A percentile compares a stretch with the other conserved stretches of the same genome.
Conservation (phyloP, 2,113 vertebrate genomes). For the Prionailurus bengalensis region DNA sequence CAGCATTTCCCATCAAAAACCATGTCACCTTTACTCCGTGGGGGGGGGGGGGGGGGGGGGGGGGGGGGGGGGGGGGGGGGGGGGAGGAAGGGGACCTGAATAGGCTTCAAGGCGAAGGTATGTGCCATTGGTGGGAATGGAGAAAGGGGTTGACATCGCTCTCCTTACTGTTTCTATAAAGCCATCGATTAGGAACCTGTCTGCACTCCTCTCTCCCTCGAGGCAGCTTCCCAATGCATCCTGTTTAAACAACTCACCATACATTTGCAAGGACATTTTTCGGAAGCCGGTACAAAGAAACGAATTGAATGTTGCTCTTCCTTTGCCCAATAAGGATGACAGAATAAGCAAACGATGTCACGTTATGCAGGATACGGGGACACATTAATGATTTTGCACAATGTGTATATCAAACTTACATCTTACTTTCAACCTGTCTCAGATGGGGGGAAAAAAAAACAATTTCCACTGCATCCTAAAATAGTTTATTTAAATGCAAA, state of each 20-base stretch:
- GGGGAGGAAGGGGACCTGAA: not conserved
- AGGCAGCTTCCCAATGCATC: not conserved
- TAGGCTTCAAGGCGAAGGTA: not conserved
- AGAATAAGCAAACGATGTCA: not conserved
- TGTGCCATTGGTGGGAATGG: accelerated
- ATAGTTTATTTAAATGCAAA: constrained; percentile 21
- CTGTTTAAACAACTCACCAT: not conserved
- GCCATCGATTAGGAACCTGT: not conserved
- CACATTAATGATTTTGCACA: constrained; percentile 5
- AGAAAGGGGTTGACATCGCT: not conserved
- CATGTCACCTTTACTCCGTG: not conserved
- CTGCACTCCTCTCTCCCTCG: not conserved
- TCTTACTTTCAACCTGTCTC: constrained; percentile 54
- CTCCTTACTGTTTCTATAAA: not conserved
- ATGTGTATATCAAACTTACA: not conserved
- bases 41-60: too few relatives aligned
- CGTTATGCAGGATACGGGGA: not conserved
- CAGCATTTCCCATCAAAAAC: not conserved
- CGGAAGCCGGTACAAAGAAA: not conserved
- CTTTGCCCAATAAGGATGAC: not conserved
- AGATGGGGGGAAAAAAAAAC: too few relatives aligned
- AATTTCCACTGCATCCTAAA: not conserved
- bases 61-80: too few relatives aligned
- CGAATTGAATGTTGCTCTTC: not conserved
- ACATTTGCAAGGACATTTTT: not conserved